These are phyloP conservation scores for Leucophenga varia DNA, from an alignment of 1,140 invertebrate species.

Conservation along the genomic window DNA sequence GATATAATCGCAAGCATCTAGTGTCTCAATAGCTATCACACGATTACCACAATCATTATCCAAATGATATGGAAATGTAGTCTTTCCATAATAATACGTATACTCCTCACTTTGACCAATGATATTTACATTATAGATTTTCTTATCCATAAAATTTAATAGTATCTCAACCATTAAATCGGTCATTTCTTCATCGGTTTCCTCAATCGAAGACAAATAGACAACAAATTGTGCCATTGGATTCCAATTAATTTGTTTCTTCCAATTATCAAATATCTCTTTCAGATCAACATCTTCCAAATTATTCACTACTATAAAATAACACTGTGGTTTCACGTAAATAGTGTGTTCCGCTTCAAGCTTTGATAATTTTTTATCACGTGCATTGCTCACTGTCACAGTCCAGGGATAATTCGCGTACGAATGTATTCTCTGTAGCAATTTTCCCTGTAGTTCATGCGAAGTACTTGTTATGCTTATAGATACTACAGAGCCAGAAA, in stretches of 20 bases:
- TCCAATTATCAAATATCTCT: conserved; percentile 32
- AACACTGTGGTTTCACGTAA: conserved; percentile 45
- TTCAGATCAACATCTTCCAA: conserved; percentile 45
- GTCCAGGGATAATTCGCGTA: conserved; percentile 26
- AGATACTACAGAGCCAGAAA: conserved; percentile 37
- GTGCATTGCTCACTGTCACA: conserved; percentile 22
- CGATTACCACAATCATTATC: conserved; percentile 53
- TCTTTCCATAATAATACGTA: conserved; percentile 33
- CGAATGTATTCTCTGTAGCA: conserved; percentile 25
- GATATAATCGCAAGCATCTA: conserved; percentile 43
- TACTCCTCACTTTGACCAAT: conserved; percentile 46
- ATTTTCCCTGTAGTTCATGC: conserved; percentile 21
- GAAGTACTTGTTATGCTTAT: conserved; percentile 28
- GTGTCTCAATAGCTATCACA: conserved; percentile 37
- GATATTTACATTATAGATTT: conserved; percentile 48
- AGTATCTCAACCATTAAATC: conserved; percentile 46
- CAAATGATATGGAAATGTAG: conserved; percentile 46
- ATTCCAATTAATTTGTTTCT: conserved; percentile 45
- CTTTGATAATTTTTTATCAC: not conserved
- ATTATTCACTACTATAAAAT: conserved; percentile 39
- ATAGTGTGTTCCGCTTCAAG: conserved; percentile 5
- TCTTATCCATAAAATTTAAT: conserved; percentile 42
- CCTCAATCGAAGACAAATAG: conserved; percentile 36
- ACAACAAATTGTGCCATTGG: conserved; percentile 49
- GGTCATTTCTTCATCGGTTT: conserved; percentile 49